A percentile compares a stretch with the other conserved stretches of the same genome.
Evolutionary conservation across 2,113 vertebrate species (phyloP).

Genomic region (Gallinago jamesoni): DNA sequence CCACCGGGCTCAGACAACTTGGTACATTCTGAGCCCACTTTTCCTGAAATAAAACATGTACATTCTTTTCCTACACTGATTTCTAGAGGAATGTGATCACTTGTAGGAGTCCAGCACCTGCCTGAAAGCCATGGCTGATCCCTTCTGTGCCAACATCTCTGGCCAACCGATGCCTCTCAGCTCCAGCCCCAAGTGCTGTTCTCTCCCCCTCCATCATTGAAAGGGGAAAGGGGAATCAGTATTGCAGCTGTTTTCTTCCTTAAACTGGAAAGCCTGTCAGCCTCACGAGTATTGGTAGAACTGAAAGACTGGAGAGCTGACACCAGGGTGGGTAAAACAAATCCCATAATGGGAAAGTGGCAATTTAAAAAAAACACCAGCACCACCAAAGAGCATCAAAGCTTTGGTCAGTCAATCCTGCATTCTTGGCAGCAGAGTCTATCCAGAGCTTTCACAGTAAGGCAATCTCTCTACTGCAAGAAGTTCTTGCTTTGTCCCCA

Average conservation of each 20-base stretch:
- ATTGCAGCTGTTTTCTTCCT: not conserved
- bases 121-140: accelerated
- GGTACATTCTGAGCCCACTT: not conserved
- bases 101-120: not conserved
- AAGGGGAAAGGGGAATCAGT: not conserved
- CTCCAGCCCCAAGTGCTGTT: not conserved
- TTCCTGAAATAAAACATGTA: not conserved
- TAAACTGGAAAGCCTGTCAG: not conserved
- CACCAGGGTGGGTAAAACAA: not conserved
- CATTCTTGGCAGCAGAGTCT: not conserved
- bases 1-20: not conserved
- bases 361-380: not conserved
- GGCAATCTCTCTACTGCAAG: not conserved
- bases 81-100: not conserved
- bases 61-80: not conserved
- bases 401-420: not conserved
- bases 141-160: not conserved
- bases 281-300: not conserved
- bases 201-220: not conserved
- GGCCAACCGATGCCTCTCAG: accelerated
- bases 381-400: not conserved
- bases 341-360: not conserved
- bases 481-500: not conserved
- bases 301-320: not conserved
- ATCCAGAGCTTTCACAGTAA: not conserved